A percentile compares a stretch with the other conserved stretches of the same genome.
These are phyloP conservation scores for Scortum barcoo DNA, from an alignment of 2,113 vertebrate species.

Conservation along the genomic window DNA sequence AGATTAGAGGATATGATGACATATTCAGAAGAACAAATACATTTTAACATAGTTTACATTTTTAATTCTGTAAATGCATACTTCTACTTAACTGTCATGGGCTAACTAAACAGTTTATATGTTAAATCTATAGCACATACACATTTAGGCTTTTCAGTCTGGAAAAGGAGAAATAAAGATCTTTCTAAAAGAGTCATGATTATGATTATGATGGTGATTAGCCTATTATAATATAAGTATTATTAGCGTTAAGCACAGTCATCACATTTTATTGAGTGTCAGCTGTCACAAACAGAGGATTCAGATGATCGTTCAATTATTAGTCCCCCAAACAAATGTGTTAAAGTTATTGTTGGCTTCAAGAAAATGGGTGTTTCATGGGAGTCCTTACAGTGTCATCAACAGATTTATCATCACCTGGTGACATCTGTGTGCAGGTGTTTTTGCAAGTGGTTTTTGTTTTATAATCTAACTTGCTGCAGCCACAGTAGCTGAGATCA, in stretches of 20 bases:
- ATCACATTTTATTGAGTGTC: neutral
- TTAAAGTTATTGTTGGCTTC: neutral
- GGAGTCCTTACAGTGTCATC: neutral
- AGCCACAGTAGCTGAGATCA: neutral
- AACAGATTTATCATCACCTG: too few relatives aligned
- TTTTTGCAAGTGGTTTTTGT: neutral
- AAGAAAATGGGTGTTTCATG: neutral
- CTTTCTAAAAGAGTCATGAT: neutral
- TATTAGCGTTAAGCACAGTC: neutral
- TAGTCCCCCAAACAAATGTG: neutral
- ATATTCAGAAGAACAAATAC: neutral
- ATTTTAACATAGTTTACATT: neutral
- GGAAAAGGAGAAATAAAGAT: neutral
- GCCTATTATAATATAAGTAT: neutral
- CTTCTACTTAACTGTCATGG: neutral
- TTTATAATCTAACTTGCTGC: neutral
- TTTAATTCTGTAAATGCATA: neutral
- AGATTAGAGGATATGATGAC: too few relatives aligned
- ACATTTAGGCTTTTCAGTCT: neutral
- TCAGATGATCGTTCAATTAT: neutral
- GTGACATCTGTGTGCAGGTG: neutral
- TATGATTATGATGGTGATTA: neutral
- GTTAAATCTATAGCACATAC: neutral
- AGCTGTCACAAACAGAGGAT: neutral
- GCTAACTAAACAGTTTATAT: too few relatives aligned